Evolutionary conservation across 2,797 vertebrate species (phyloP), one percentile per base, ranked within the genome.

Genomic region (Hybognathus amarus): DNA sequence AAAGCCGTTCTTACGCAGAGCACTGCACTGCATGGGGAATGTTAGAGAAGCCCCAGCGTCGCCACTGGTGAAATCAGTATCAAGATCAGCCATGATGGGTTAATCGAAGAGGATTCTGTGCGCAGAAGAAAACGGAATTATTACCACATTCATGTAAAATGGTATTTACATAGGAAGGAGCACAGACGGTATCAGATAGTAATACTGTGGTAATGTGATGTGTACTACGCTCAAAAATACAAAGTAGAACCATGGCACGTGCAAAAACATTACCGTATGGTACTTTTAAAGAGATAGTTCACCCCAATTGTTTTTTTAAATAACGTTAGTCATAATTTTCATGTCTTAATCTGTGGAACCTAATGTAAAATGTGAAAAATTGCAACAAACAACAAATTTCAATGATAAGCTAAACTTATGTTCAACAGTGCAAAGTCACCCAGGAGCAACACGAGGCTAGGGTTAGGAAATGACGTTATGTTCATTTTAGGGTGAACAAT

Each of bases 1-100:
- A 86, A 95, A 95, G 85, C 96, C 96, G 83, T 96, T 96, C 92
- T 96, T 96, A 84, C 96, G 96, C 92, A 96, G 92, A 45, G 95
- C 95, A 45, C 96, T 96, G 90, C 96, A 96, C 87, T 96, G 96
- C 94, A 95, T 95, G 75, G 96, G 96, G 82, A 93, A 96, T 33
- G 96, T 96, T 84, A 90, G 87, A 83, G 96, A 96, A 87, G 96
- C 96, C 82, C 96, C 96, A 24, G 96, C 95, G 89, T 96, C 95
- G 85, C 95, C 96, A 85, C 94, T 96, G 42, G 92, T 94, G 92
- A 96, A 96, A 90, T 96, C 96, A 47, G 93, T 86, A 74, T 95
- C 94, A 61, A 86, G 84, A 81, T 95, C 95, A 36, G 93, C 93
- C 94, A 95, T 95, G 85, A 87, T 90, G 89, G 75, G 33, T 85